Conservation (phyloP, 2,797 vertebrate species). For the Mycteria americana region DNA sequence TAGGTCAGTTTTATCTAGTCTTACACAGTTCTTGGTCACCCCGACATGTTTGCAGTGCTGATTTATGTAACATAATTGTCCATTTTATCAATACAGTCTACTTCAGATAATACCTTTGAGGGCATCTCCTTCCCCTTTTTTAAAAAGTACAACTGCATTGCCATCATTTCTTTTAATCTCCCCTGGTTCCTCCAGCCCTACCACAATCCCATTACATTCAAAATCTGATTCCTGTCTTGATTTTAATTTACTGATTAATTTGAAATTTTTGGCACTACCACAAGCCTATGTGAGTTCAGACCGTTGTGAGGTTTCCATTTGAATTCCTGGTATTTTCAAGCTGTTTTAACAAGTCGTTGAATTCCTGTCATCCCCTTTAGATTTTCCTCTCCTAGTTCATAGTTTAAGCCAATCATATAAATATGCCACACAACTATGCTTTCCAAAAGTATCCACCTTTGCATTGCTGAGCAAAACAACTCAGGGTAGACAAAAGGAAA, state of each 20-base stretch:
- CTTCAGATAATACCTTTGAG: slow-evolving; percentile 2
- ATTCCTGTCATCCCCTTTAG: not conserved
- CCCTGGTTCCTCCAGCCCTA: not conserved
- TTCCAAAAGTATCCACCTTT: not conserved
- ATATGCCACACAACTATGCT: not conserved
- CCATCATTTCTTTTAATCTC: not conserved
- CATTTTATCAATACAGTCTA: not conserved
- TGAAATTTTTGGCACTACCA: slow-evolving; percentile 6
- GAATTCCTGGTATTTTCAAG: slow-evolving; percentile 46
- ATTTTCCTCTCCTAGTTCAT: not conserved
- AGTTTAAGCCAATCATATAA: not conserved
- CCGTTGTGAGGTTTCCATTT: not conserved
- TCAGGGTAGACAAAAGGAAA: not conserved
- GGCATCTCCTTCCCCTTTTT: not conserved
- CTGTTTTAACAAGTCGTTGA: slow-evolving; percentile 16
- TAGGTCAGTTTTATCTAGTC: not conserved
- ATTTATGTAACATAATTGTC: not conserved
- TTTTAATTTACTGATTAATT: slow-evolving; percentile 43
- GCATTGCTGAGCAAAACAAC: not conserved
- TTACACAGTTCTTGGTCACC: not conserved
- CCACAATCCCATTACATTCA: not conserved
- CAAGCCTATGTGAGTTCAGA: not conserved
- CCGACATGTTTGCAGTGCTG: not conserved
- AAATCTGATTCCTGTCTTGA: not conserved
- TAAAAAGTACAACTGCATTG: not conserved